Evolutionary conservation across 2,113 vertebrate species (phyloP).

Genomic region (Petromus typicus): DNA sequence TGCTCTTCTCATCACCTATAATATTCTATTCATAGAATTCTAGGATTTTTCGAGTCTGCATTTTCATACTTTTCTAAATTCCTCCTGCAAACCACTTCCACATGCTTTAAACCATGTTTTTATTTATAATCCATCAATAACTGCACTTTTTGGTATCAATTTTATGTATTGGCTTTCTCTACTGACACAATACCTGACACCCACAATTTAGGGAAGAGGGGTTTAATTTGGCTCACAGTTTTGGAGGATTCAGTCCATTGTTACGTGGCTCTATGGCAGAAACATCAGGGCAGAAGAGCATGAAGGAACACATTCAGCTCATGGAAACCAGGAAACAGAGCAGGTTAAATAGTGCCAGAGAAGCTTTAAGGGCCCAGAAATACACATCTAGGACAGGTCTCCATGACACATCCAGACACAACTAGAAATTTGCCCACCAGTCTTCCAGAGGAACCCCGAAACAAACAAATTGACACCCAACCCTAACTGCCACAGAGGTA

Average conservation of each 20-base stretch:
- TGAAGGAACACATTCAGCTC: background rate
- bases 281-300: background rate
- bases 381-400: background rate
- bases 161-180: background rate
- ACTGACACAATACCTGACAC: background rate
- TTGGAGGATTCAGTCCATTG: background rate
- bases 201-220: background rate
- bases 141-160: background rate
- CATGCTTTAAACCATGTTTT: background rate
- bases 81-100: background rate
- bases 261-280: background rate
- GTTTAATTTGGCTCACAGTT: background rate
- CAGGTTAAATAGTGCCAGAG: background rate
- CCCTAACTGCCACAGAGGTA: background rate
- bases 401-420: background rate
- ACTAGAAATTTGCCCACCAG: background rate
- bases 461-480: background rate
- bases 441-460: background rate
- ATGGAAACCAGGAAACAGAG: background rate
- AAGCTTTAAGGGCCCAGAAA: background rate
- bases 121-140: background rate
- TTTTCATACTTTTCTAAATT: background rate
- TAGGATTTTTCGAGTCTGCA: background rate
- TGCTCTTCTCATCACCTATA: background rate
- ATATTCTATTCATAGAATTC: background rate